These are phyloP conservation scores for Eudyptes chrysolophus DNA, from an alignment of 2,113 vertebrate genomes.

Conservation along the genomic window DNA sequence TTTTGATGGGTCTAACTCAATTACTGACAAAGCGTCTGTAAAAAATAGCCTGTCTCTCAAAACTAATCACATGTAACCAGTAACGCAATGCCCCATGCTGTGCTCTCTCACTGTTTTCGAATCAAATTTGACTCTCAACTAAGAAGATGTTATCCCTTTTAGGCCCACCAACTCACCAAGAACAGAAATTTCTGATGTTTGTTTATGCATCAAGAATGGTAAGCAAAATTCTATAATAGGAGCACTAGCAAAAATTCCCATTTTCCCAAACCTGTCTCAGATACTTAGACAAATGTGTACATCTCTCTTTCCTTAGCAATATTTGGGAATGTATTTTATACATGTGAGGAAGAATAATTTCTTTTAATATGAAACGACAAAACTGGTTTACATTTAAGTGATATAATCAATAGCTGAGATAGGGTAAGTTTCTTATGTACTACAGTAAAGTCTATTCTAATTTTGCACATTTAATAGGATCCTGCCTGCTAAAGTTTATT, in stretches of 20 bases:
- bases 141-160: neutral
- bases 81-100: neutral
- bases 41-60: neutral
- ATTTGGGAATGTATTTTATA: neutral
- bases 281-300: neutral
- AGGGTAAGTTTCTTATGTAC: neutral
- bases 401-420: neutral
- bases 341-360: neutral
- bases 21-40: neutral
- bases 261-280: neutral
- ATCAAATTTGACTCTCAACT: neutral
- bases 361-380: neutral
- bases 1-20: neutral
- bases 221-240: neutral
- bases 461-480: neutral
- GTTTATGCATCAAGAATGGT: neutral
- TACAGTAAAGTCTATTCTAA: neutral
- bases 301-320: neutral
- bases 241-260: neutral
- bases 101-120: neutral
- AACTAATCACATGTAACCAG: neutral
- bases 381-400: neutral
- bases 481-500: neutral
- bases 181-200: accelerated
- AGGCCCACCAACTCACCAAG: neutral